Percentiles rank a stretch among this genome's conserved stretches.
Evolutionary conservation across 2,888 invertebrate genomes (phyloP).

Genomic region (Eremobia ochroleuca): DNA sequence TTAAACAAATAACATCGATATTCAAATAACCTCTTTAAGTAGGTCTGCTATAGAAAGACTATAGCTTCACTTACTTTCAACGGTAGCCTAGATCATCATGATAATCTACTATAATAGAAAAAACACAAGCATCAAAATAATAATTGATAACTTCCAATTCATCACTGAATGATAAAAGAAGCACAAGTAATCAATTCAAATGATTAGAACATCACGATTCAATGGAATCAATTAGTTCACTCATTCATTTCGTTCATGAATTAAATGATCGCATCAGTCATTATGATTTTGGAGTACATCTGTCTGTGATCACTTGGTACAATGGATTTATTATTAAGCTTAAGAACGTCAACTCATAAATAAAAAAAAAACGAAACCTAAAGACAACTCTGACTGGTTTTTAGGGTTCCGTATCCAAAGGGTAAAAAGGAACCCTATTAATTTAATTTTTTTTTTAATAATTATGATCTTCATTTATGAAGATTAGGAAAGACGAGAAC

Average conservation of each 20-base stretch:
- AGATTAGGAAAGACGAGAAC: too few relatives aligned
- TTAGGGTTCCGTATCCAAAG: too few relatives aligned
- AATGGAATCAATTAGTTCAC: slow-evolving; percentile 63
- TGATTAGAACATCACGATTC: slow-evolving; percentile 57
- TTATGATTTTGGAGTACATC: slow-evolving; percentile 35
- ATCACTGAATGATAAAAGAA: slow-evolving; percentile 43
- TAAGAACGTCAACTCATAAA: too few relatives aligned
- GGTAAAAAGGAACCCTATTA: too few relatives aligned
- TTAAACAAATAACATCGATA: neutral
- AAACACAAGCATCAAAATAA: neutral
- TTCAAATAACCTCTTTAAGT: neutral
- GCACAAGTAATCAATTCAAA: slow-evolving; percentile 58
- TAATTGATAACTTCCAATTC: slow-evolving; percentile 38
- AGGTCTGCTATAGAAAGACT: neutral
- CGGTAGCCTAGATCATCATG: slow-evolving; percentile 1
- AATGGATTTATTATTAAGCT: slow-evolving; percentile 17
- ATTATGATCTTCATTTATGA: too few relatives aligned
- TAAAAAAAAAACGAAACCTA: too few relatives aligned
- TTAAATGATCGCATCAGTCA: slow-evolving; percentile 55
- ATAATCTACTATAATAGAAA: neutral
- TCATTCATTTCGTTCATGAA: slow-evolving; percentile 58
- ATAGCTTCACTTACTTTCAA: neutral
- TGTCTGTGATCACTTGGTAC: slow-evolving; percentile 30
- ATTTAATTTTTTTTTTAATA: too few relatives aligned
- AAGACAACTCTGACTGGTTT: too few relatives aligned